Base-by-base conservation (phyloP, 2,888 invertebrate species). In the Aelia acuminata region DNA sequence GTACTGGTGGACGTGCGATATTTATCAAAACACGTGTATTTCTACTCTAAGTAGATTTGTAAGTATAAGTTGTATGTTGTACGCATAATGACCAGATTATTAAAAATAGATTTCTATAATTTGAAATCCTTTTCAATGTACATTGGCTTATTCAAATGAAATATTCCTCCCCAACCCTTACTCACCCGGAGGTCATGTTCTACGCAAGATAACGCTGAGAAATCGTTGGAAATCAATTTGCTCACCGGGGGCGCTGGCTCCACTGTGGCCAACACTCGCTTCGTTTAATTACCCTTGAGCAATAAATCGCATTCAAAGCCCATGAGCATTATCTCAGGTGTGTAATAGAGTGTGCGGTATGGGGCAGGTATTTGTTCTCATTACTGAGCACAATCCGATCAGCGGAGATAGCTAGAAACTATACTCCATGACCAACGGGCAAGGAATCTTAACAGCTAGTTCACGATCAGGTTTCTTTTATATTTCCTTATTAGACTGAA, bases 401-500 rank as follows among this genome's bases (percentile, higher is more conserved):
- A 70, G 26, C 63, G 26, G 31, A 63, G 63, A 63, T 35, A 70
- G 63, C 31, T 5, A 26, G n/a, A 1, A 31, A 18, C 63, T 35
- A 20, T 35, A 18, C 63, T 35, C 35, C 35, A 70, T 70, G 63
- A 70, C 31, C 63, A 35, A 35, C 31, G 10, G 13, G 31, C 7
- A 70, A 70, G 26, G 63, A 70, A 70, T 70, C 35, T 35, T 70
- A 70, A 70, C 63, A 26, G 63, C 63, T 20, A 35, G 35, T 70
- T 70, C 63, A 70, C 63, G 63, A 70, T 70, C 63, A n/a, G 5
- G 63, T 35, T 70, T 70, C 63, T 18, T 35, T 7, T 70, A 70
- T 70, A 70, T 70, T 70, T 70, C 63, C 63, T 70, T 70, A 70
- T 70, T 70, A 70, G 63, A 8, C 35, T 4, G 31, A 35, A 70